phyloP scores from a whole-genome alignment of 1,140 invertebrate genomes.

The Oreohelix idahoensis region DNA sequence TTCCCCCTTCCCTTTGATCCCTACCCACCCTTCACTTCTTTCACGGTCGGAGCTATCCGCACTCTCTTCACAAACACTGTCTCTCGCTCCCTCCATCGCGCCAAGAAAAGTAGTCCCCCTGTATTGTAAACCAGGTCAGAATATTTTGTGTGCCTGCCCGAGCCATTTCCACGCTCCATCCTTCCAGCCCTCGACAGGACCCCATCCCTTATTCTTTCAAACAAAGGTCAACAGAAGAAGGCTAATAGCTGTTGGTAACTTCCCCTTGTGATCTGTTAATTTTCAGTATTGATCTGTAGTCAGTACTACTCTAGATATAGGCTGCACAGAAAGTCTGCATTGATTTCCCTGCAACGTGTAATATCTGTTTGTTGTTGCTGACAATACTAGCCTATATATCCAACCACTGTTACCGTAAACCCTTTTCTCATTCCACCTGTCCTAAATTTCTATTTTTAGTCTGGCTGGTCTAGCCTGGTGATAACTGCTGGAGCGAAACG shows the following conservation, averaged over 20 bases:
- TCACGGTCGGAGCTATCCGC: too few species aligned
- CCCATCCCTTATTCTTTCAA: constrained; percentile 37
- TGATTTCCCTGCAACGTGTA: too few species aligned
- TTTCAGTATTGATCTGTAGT: constrained; percentile 31
- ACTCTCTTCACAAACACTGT: neutral
- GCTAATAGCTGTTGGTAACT: constrained; percentile 33
- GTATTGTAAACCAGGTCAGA: constrained; percentile 35
- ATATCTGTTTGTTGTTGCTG: constrained; percentile 23
- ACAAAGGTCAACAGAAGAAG: constrained; percentile 36
- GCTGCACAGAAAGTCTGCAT: too few species aligned
- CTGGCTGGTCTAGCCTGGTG: neutral
- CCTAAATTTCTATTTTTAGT: neutral
- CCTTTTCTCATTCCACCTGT: neutral
- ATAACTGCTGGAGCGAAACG: neutral
- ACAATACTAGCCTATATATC: neutral
- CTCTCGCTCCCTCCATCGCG: constrained; percentile 19
- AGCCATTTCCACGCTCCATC: constrained; percentile 35
- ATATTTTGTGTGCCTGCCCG: constrained; percentile 27
- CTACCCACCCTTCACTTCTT: too few species aligned
- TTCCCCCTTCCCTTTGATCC: neutral
- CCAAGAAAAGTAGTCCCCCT: constrained; percentile 36
- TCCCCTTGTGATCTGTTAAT: constrained; percentile 38
- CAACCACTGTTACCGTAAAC: neutral
- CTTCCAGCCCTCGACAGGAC: constrained; percentile 28
- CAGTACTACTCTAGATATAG: constrained; percentile 18